Base-by-base conservation (phyloP, 2,113 vertebrate genomes). In the Petaurus breviceps region DNA sequence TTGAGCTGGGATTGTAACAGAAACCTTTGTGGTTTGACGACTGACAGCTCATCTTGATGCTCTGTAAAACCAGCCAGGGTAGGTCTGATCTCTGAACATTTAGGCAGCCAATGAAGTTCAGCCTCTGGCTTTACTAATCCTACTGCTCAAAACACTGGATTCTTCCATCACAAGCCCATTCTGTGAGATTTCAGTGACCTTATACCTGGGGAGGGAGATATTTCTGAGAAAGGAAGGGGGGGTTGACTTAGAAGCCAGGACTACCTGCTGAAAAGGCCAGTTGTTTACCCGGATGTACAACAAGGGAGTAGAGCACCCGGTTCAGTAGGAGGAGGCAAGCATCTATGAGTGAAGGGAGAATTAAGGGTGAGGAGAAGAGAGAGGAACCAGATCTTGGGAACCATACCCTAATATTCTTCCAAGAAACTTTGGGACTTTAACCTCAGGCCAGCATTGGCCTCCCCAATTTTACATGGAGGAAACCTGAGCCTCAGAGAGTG, bases 221-320 rank as follows among this genome's bases (percentile, higher is more conserved):
- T 89, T n/a, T n/a, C 37, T n/a, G 22, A 53, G 92, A 90, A 90
- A 61, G 19, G 37, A 51, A 24, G 24, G 90, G 28, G n/a, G 47
- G 54, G 92, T 51, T 95, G 97, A 91, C 93, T 96, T 96, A 92
- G 91, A 91, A 94, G 84, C 57, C 61, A 55, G 51, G 90, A 52
- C 97, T 23, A 0, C 47, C 22, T 49, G 95, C 94, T 96, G 43
- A 90, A 97, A 98, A 97, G 96, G 90, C 95, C 94, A 61, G 49
- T 98, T 97, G 96, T 98, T 96, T 95, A 53, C 68, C 43, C 46
- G 0, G 2, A 2, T 93, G 14, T 91, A 47, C 94, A 96, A 68
- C 90, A 55, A 37, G 53, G 54, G 50, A 22, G n/a, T 94, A 53
- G 90, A 92, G 50, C 92, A 90, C 93, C 51, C 11, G 52, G 95